Conservation (phyloP, 2,113 vertebrate genomes). For the Pseudorasbora parva region DNA sequence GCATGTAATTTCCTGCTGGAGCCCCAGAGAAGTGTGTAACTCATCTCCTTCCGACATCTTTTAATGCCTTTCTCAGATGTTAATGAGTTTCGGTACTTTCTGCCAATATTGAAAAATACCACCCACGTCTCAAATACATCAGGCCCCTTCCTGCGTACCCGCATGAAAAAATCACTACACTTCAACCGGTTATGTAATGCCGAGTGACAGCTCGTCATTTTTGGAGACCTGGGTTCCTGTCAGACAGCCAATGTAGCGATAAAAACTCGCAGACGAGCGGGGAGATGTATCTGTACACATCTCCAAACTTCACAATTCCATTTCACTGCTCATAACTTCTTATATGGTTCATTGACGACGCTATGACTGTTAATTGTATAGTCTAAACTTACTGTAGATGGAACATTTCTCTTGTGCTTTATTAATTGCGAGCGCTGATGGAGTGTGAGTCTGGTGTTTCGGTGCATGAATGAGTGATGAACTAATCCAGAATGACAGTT, state of each 20-base stretch:
- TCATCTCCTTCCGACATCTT: constrained; percentile 35
- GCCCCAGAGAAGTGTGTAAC: constrained; percentile 30
- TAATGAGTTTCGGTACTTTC: constrained; percentile 46
- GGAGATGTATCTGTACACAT: constrained; percentile 19
- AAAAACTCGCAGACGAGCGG: constrained; percentile 53
- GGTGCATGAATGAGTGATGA: constrained; percentile 41
- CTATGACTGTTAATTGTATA: background rate
- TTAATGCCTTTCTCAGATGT: constrained; percentile 46
- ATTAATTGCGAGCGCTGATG: constrained; percentile 26
- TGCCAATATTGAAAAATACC: constrained; percentile 26
- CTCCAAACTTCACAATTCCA: constrained; percentile 14
- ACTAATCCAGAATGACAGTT: constrained; percentile 35
- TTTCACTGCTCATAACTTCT: constrained; percentile 15
- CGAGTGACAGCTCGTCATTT: constrained; percentile 72
- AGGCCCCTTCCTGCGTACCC: constrained; percentile 10
- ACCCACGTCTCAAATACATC: constrained; percentile 24
- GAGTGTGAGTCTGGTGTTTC: background rate
- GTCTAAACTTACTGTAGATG: constrained; percentile 5
- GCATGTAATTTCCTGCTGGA: constrained; percentile 51
- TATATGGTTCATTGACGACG: background rate
- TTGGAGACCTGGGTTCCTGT: constrained; percentile 65
- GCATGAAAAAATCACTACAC: constrained; percentile 1
- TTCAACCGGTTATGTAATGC: constrained; percentile 60
- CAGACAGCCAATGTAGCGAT: constrained; percentile 66
- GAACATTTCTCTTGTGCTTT: constrained; percentile 2